Base-by-base conservation (phyloP, 2,888 invertebrate species). In the Hydriomena furcata region DNA sequence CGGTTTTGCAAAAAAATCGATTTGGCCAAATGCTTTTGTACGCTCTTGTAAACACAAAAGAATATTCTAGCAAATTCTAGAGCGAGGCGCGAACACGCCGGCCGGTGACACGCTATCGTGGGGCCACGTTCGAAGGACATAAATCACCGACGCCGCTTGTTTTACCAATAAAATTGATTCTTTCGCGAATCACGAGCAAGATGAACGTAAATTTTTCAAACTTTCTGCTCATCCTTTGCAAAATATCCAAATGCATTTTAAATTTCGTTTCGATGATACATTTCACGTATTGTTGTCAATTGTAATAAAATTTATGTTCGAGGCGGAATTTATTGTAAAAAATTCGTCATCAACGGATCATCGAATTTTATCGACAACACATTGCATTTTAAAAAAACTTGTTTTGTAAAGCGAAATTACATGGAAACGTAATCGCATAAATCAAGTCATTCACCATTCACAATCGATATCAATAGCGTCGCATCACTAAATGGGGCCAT, bases 141-240 rank as follows among this genome's bases (percentile, higher is more conserved):
- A 88, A 89, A 88, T 88, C 87, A 87, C 79, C 66, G 65, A 70
- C 70, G 69, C 77, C 69, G 82, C 78, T 84, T 88, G 87, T 87
- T 89, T 87, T 78, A 82, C 84, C 82, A 85, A 87, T 87, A 84
- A 84, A 86, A 89, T 83, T 85, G 83, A 88, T 84, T 84, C 82
- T 81, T 85, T 82, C 73, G 68, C 75, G 74, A 75, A 73, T 81
- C 73, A 70, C 71, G 68, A 65, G 56, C 59, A 58, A 65, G 65
- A 64, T 72, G 59, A 73, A 70, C 69, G 68, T 68, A 66, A 71
- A 72, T 67, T 63, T 72, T 66, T 66, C 54, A 40, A 65, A 66
- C 65, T 62, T 56, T 42, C 43, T 60, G 31, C 49, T 52, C 37
- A 40, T 23, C 31, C 44, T 36, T 35, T 25, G 23, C 30, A 28